A percentile compares a stretch with the other conserved stretches of the same genome.
Conservation (phyloP, 2,113 vertebrate species). For the Marmota monax region DNA sequence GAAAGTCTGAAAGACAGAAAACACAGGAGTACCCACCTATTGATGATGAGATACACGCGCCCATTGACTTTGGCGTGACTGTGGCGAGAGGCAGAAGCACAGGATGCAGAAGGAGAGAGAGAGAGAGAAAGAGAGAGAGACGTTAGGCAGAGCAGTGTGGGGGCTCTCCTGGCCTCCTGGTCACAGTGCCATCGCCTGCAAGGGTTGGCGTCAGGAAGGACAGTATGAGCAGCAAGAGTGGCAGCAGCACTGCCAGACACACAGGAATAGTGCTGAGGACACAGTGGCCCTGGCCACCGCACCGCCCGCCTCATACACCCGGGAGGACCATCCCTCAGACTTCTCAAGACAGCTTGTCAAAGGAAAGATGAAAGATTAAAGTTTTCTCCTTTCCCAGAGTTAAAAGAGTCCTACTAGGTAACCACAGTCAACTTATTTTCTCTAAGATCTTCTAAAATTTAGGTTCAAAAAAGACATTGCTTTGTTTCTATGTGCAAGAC, state of each 20-base stretch:
- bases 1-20: slow-evolving; percentile 83
- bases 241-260: no score
- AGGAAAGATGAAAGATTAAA: neutral
- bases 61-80: slow-evolving; percentile 99
- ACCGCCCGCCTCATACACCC: no score
- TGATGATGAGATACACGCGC: slow-evolving; percentile 99
- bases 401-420: neutral
- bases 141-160: slow-evolving; percentile 79
- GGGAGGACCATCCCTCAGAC: no score
- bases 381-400: slow-evolving; percentile 1
- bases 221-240: neutral
- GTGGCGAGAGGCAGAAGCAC: slow-evolving; percentile 86
- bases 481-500: neutral
- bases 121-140: slow-evolving; percentile 81
- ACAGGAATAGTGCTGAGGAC: no score
- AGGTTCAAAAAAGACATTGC: neutral
- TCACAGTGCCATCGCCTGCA: neutral
- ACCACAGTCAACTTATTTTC: neutral
- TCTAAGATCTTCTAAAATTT: neutral
- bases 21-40: slow-evolving; percentile 97
- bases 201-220: neutral
- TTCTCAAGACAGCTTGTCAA: neutral
- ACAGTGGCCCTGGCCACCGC: no score
- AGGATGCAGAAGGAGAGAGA: slow-evolving; percentile 67
- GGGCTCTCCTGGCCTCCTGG: no score